These are phyloP conservation scores for Drosophila murphyi DNA, from an alignment of 1,140 invertebrate species.

Conservation along the genomic window DNA sequence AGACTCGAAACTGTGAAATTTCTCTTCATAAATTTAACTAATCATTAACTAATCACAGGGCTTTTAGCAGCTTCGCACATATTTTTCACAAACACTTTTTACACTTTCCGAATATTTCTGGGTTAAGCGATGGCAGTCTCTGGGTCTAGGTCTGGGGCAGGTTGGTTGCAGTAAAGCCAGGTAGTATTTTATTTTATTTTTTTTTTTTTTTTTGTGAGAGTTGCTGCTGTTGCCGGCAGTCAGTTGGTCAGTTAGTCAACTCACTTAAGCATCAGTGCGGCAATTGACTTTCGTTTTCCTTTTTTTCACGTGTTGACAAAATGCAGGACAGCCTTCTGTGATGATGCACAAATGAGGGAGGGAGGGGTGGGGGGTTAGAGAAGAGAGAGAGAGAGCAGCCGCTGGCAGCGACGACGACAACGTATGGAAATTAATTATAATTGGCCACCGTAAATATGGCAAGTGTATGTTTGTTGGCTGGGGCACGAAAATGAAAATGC, in stretches of 20 bases:
- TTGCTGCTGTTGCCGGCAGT: conserved; percentile 27
- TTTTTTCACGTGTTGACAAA: conserved; percentile 64
- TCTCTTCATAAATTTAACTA: background rate
- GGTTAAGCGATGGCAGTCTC: conserved; percentile 19
- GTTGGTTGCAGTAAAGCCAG: conserved; percentile 27
- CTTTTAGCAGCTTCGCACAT: background rate
- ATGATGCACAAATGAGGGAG: conserved; percentile 13
- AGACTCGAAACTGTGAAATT: background rate
- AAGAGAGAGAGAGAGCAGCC: conserved; percentile 53
- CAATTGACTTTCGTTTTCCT: conserved; percentile 67
- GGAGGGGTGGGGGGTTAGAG: background rate
- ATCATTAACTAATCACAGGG: conserved; percentile 3
- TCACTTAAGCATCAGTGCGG: background rate
- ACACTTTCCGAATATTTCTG: conserved; percentile 13
- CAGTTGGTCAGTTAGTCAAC: conserved; percentile 42
- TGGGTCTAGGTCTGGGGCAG: conserved; percentile 30
- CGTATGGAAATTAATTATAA: conserved; percentile 75
- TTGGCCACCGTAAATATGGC: conserved; percentile 63
- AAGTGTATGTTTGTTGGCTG: conserved; percentile 28
- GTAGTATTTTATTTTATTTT: background rate
- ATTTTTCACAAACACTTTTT: background rate
- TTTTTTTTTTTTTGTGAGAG: conserved; percentile 47
- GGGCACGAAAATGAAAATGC: conserved; percentile 46
- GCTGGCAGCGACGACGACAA: conserved; percentile 22
- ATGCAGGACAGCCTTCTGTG: conserved; percentile 64